Evolutionary conservation across 2,113 vertebrate species (phyloP), one percentile per base, ranked within the genome.

Genomic region (Pseudopipra pipra): DNA sequence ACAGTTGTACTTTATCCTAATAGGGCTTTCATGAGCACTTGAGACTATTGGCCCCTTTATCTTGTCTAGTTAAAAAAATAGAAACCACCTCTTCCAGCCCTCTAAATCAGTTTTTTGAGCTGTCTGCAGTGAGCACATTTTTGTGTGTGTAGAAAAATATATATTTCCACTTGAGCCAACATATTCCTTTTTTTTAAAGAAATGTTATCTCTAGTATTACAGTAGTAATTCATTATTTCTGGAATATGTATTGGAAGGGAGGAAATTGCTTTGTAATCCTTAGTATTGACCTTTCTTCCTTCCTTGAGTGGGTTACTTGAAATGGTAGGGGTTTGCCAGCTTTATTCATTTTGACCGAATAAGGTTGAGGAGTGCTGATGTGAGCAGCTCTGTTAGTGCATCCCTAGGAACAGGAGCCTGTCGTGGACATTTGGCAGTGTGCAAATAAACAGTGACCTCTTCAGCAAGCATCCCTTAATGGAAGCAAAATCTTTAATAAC

Each of bases 181-280:
- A 12, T 65, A 79, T 49, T 76, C 49, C 23, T 65, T 67, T 8
- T 41, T 35, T 24, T 51, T 15, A 15, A 58, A 87, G 51, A 66
- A 93, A 84, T 2, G 5, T 56, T 90, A 25, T 87, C 81, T 65
- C 31, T 65, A 28, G n/a, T 58, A 58, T 89, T 83, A 28, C 33
- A 61, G 54, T 63, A 73, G 43, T 77, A 73, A 74, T 91, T 85
- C 14, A 22, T 95, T 90, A 77, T 71, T 96, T 88, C 72, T 90
- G 85, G 78, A 56, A 88, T 59, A 21, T 55, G 67, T 85, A 10
- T 43, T 59, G 59, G 59, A 63, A 83, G 39, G 55, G 71, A 94
- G 80, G 86, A 93, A 91, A 67, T 66, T 47, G 75, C 85, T 88
- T 93, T 83, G 47, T 93, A 75, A 88, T 91, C 67, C 79, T 80